phyloP scores from a whole-genome alignment of 2,888 invertebrate genomes.

The Ophion costatus region DNA sequence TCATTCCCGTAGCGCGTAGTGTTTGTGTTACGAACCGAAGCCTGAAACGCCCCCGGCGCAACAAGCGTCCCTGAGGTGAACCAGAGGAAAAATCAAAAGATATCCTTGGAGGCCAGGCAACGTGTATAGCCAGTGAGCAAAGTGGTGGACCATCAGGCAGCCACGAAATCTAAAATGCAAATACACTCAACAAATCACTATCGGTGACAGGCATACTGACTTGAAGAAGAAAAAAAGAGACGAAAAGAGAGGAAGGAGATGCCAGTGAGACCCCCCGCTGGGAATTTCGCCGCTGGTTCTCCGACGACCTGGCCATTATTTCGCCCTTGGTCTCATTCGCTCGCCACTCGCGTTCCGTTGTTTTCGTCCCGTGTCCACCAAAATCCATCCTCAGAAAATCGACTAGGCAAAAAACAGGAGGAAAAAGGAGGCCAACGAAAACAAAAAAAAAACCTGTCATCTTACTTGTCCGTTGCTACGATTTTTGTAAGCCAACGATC shows the following conservation, averaged over 20 bases:
- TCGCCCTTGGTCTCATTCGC: constrained; percentile 47
- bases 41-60: constrained; percentile 63
- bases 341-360: constrained; percentile 24
- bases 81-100: constrained; percentile 63
- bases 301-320: constrained; percentile 36
- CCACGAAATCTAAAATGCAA: constrained; percentile 83
- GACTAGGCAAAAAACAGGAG: constrained; percentile 13
- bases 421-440: neutral
- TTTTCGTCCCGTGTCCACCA: constrained; percentile 31
- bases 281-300: constrained; percentile 78
- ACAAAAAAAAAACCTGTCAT: constrained; percentile 18
- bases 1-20: constrained; percentile 74
- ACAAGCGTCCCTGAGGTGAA: constrained; percentile 53
- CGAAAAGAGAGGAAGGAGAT: constrained; percentile 69
- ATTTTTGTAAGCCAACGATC: constrained; percentile 19
- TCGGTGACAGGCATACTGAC: constrained; percentile 82
- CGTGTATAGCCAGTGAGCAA: constrained; percentile 6
- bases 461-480: constrained; percentile 1
- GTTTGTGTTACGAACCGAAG: constrained; percentile 43
- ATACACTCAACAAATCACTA: constrained; percentile 83
- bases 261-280: constrained; percentile 81
- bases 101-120: constrained; percentile 10
- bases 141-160: constrained; percentile 74
- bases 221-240: constrained; percentile 76
- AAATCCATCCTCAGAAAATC: constrained; percentile 21